A percentile compares a stretch with the other conserved stretches of the same genome.
These are phyloP conservation scores for Ormyrus rosae DNA, from an alignment of 2,888 invertebrate species.

Conservation along the genomic window DNA sequence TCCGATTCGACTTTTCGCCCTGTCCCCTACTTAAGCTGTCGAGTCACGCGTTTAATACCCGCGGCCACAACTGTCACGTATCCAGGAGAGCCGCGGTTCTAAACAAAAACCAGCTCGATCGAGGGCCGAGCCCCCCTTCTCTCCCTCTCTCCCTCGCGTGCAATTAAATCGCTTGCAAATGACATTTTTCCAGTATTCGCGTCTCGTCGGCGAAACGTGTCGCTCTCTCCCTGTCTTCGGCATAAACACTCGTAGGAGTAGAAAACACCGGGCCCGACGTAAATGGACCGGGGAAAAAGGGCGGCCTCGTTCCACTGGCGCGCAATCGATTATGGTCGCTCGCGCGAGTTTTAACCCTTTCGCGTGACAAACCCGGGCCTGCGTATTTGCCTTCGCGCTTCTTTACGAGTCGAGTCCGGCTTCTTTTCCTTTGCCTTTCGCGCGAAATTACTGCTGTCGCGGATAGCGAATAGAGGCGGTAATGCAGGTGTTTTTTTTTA, in stretches of 20 bases:
- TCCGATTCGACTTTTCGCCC: no score
- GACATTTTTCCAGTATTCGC: conserved; percentile 11
- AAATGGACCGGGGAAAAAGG: conserved; percentile 43
- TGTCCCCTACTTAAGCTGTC: no score
- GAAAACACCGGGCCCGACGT: conserved; percentile 37
- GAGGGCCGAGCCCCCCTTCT: neutral
- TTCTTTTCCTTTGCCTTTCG: no score
- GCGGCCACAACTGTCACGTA: neutral
- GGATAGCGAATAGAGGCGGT: no score
- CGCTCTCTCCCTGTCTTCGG: conserved; percentile 23
- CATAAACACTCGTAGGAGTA: conserved; percentile 21
- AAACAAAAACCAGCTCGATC: neutral
- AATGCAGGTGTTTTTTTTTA: no score
- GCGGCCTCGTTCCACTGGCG: conserved; percentile 40
- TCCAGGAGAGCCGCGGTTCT: neutral
- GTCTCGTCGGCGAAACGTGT: conserved; percentile 21
- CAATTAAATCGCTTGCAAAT: neutral
- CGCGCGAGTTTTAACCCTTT: neutral
- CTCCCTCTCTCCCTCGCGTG: no score
- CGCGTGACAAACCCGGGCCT: neutral
- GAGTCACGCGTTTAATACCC: conserved; percentile 20
- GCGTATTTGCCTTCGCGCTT: neutral
- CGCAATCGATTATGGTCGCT: conserved; percentile 30
- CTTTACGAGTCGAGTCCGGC: no score
- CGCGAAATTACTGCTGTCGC: no score